Conservation (phyloP, 2,113 vertebrate genomes). For the Collichthys lucidus region DNA sequence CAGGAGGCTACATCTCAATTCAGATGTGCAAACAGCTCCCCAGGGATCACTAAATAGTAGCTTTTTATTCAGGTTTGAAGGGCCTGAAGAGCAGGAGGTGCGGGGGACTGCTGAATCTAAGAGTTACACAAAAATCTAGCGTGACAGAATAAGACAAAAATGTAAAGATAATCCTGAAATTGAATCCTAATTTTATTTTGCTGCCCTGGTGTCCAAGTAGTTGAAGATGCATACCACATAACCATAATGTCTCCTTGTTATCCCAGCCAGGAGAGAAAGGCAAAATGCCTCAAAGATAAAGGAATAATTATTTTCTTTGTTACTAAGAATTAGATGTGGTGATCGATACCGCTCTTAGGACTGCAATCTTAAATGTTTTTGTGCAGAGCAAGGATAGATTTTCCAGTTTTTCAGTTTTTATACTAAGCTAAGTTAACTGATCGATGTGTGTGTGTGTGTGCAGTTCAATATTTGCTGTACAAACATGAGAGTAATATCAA, state of each 20-base stretch:
- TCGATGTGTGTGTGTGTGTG: no score
- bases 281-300: neutral
- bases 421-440: neutral
- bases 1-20: slow-evolving; percentile 23
- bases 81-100: neutral
- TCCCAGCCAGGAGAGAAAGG: neutral
- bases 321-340: neutral
- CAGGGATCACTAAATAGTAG: slow-evolving; percentile 3
- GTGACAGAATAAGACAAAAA: neutral
- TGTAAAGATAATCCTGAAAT: slow-evolving; percentile 1
- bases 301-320: neutral
- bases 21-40: slow-evolving; percentile 39
- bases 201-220: neutral
- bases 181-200: neutral
- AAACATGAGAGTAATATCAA: neutral
- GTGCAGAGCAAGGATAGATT: no score
- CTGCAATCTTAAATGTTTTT: neutral
- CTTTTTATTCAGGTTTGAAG: neutral
- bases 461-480: neutral
- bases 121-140: slow-evolving; percentile 4
- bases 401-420: neutral
- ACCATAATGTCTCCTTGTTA: neutral
- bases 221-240: neutral
- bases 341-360: neutral
- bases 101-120: neutral